Conservation (phyloP, 1,140 invertebrate species). For the Paracyclopina nana region DNA sequence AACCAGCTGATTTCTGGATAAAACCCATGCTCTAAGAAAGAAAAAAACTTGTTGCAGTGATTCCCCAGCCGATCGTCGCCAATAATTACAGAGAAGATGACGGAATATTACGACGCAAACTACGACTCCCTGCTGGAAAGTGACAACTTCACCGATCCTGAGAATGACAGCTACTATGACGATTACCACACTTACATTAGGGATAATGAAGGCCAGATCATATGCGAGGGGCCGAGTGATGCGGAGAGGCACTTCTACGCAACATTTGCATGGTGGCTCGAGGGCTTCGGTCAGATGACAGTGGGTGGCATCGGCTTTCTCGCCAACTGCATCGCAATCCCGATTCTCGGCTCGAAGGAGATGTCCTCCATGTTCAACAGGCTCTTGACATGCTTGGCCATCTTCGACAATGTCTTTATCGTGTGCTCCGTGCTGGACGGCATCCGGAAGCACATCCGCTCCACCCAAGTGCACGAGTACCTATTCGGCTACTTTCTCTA, state of each 20-base stretch:
- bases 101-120: too few relatives aligned
- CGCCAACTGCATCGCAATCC: slow-evolving; percentile 9
- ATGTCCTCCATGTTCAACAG: slow-evolving; percentile 10
- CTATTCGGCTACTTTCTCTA: slow-evolving; percentile 9
- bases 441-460: slow-evolving; percentile 11
- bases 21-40: too few relatives aligned
- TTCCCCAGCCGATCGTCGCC: too few relatives aligned
- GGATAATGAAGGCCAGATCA: too few relatives aligned
- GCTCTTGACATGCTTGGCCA: slow-evolving; percentile 3
- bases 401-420: slow-evolving; percentile 13
- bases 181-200: too few relatives aligned
- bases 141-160: too few relatives aligned
- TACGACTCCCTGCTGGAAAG: too few relatives aligned
- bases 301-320: slow-evolving; percentile 6
- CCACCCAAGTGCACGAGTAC: neutral
- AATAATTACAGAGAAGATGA: too few relatives aligned
- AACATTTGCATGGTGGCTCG: slow-evolving; percentile 7
- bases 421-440: slow-evolving; percentile 2
- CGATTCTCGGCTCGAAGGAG: slow-evolving; percentile 6
- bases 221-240: neutral
- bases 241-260: slow-evolving; percentile 7
- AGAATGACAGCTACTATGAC: too few relatives aligned
- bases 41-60: too few relatives aligned
- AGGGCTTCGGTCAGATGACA: slow-evolving; percentile 5
- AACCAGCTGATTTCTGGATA: too few relatives aligned